phyloP scores from a whole-genome alignment of 2,888 invertebrate genomes.

The Drosophila hawaiiensis region DNA sequence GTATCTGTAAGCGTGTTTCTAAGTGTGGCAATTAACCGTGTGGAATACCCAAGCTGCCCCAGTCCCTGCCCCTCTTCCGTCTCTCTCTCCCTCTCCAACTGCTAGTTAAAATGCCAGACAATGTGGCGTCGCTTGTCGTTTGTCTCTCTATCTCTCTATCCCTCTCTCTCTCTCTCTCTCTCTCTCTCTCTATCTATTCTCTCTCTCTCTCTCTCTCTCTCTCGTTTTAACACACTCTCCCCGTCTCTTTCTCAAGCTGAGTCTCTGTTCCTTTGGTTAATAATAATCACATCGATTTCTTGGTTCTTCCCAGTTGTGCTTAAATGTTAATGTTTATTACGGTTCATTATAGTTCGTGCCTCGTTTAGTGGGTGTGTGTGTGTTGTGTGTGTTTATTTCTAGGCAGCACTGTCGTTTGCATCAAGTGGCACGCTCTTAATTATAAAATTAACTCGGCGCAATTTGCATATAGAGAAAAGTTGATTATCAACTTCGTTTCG shows the following conservation, averaged over 20 bases:
- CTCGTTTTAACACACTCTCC: not conserved
- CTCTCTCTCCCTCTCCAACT: not conserved
- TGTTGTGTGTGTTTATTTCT: conserved; percentile 14
- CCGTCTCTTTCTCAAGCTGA: not conserved
- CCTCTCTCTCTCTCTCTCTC: conserved; percentile 1
- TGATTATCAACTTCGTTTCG: conserved; percentile 32
- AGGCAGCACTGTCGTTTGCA: conserved; percentile 5
- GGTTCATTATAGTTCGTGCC: conserved; percentile 30
- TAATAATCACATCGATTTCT: conserved; percentile 70
- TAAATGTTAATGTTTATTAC: conserved; percentile 41
- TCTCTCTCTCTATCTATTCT: not conserved
- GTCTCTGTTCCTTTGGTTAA: conserved; percentile 21
- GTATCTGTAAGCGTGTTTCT: conserved; percentile 32
- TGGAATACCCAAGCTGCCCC: conserved; percentile 11
- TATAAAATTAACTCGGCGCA: conserved; percentile 24
- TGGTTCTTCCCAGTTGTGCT: conserved; percentile 11
- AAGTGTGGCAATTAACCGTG: conserved; percentile 53
- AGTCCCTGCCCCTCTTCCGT: accelerated
- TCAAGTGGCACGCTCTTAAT: conserved; percentile 26
- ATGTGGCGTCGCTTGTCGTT: conserved; percentile 57
- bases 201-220: conserved; percentile 1
- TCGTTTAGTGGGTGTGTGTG: not conserved
- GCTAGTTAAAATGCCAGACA: conserved; percentile 54
- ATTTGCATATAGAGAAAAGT: conserved; percentile 26
- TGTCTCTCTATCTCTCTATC: not conserved